These are phyloP conservation scores for Synergus gifuensis DNA, from an alignment of 2,888 invertebrate genomes.

Conservation along the genomic window DNA sequence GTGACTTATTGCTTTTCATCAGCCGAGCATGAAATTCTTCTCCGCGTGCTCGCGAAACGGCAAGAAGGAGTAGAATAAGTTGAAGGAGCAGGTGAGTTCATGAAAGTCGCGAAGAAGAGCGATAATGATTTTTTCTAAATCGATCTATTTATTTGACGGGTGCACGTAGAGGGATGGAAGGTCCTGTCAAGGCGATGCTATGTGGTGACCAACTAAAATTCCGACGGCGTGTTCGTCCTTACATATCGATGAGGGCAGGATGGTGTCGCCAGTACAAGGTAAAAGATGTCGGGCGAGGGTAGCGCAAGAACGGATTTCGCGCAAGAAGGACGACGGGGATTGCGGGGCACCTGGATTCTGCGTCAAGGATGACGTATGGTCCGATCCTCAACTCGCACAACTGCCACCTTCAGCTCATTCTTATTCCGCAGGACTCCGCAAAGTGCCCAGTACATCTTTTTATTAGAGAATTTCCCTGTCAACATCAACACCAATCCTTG, in stretches of 20 bases:
- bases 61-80: conserved; percentile 36
- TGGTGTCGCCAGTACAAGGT: conserved; percentile 69
- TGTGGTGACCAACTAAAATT: conserved; percentile 74
- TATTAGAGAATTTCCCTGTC: conserved; percentile 59
- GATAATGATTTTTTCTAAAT: conserved; percentile 47
- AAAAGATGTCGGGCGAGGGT: conserved; percentile 63
- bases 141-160: conserved; percentile 67
- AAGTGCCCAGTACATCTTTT: conserved; percentile 60
- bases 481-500: conserved; percentile 53
- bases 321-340: conserved; percentile 69
- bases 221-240: conserved; percentile 70
- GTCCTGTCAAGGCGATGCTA: conserved; percentile 36
- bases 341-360: conserved; percentile 65
- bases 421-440: conserved; percentile 62
- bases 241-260: conserved; percentile 72
- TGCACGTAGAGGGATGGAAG: conserved; percentile 54
- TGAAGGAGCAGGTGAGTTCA: conserved; percentile 46
- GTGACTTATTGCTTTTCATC: conserved; percentile 41
- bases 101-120: conserved; percentile 48
- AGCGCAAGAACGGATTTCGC: conserved; percentile 68
- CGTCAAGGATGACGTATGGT: conserved; percentile 73
- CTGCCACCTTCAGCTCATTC: conserved; percentile 63
- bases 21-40: conserved; percentile 39
- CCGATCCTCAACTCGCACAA: conserved; percentile 55
- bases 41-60: conserved; percentile 33